Base-by-base conservation (phyloP, 1,140 invertebrate genomes). In the Aphis gossypii region DNA sequence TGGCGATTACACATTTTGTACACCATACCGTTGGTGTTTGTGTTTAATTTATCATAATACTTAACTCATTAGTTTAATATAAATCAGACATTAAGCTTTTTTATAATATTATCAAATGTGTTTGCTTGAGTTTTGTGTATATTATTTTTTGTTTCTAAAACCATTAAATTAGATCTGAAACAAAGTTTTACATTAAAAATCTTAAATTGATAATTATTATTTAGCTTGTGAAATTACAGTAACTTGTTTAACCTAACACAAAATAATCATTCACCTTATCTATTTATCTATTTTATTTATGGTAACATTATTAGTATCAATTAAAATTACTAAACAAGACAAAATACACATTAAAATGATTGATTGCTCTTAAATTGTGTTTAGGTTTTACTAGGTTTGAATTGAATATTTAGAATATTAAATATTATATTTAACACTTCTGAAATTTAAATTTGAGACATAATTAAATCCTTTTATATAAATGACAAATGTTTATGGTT, bases 141-240 rank as follows among this genome's bases (percentile, higher is more conserved):
- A 2, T 87, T 48, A 48, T n/a, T 44, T 84, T 76, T 18, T 68
- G 60, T 68, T 68, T 68, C 4, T 68, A n/a, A 18, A 76, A 41
- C 41, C 35, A 84, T 84, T 41, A 44, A 30, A 84, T 44, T 44
- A 25, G 44, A 87, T 87, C 87, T 89, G 87, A 51, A 89, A 56
- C 30, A 54, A 51, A 25, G 6, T 35, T 88, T 51, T 88, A 35
- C 35, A 21, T 88, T 35, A 51, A 20, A 51, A 88, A 88, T 51
- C 38, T 51, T 25, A 86, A 86, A 46, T 5, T 7, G 23, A 86
- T 44, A 46, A 48, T 48, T 87, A 38, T 83, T 83, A 41, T 41
- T 38, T 9, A 38, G 8, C 35, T 38, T 83, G 35, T 83, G 7
- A 83, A 20, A 83, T 38, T 21, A 38, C 38, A 9, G 21, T 83